These are phyloP conservation scores for Hymenopus coronatus DNA, from an alignment of 2,888 invertebrate genomes.

Conservation along the genomic window DNA sequence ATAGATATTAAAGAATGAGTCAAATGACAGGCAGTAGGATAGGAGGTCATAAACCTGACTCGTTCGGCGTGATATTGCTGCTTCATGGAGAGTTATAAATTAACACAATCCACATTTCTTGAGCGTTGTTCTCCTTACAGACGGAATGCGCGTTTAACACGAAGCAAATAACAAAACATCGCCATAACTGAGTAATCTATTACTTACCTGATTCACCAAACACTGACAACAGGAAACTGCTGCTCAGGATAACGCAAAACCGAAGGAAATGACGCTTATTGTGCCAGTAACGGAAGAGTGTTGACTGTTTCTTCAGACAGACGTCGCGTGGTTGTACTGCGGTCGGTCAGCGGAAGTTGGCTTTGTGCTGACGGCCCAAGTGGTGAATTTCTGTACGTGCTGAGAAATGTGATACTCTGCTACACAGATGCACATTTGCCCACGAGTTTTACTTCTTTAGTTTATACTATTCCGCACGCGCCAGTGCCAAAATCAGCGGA, in stretches of 20 bases:
- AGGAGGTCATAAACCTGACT: no score
- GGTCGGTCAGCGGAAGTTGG: background rate
- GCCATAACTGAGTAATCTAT: no score
- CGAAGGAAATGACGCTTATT: background rate
- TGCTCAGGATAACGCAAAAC: background rate
- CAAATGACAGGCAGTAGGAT: no score
- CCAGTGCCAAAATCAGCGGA: no score
- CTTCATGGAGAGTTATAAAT: no score
- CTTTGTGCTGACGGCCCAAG: background rate
- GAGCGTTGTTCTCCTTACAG: no score
- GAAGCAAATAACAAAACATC: no score
- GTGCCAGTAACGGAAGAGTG: background rate
- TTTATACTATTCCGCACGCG: background rate
- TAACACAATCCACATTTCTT: no score
- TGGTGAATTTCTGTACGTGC: background rate
- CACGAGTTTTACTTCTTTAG: background rate
- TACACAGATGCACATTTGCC: background rate
- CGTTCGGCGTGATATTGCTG: no score
- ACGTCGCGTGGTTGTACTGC: background rate
- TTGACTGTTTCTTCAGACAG: background rate
- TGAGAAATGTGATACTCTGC: background rate
- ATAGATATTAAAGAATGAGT: no score
- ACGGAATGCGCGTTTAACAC: no score
- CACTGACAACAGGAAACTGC: background rate
- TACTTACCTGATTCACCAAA: background rate